Conservation (phyloP, 2,888 invertebrate species). For the Acrobeloides nanus region DNA sequence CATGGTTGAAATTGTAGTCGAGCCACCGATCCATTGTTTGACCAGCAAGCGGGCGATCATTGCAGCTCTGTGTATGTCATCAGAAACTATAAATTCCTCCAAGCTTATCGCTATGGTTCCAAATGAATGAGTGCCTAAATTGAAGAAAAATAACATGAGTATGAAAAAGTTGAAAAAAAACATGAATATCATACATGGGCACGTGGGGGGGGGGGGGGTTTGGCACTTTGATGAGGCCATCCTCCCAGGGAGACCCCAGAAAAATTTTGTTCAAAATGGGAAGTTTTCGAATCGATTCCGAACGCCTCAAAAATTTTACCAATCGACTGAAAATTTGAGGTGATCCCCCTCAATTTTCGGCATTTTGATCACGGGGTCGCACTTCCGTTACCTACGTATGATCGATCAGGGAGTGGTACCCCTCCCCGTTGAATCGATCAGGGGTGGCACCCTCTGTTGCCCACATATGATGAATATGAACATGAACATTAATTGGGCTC, state of each 20-base stretch:
- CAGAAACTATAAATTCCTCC: slow-evolving; percentile 20
- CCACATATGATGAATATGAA: too few species aligned
- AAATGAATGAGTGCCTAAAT: slow-evolving; percentile 26
- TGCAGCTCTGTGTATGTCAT: slow-evolving; percentile 25
- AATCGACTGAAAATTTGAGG: too few species aligned
- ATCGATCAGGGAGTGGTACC: too few species aligned
- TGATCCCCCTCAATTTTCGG: too few species aligned
- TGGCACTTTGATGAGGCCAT: not conserved
- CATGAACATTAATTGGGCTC: not conserved
- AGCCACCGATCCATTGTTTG: slow-evolving; percentile 29
- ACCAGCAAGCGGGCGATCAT: slow-evolving; percentile 24
- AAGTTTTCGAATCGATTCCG: not conserved
- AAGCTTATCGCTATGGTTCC: slow-evolving; percentile 19
- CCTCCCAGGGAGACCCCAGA: too few species aligned
- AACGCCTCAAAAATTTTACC: too few species aligned
- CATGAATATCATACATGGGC: slow-evolving; percentile 3
- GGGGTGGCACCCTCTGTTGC: too few species aligned
- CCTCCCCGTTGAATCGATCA: too few species aligned
- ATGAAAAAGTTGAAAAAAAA: slow-evolving; percentile 4
- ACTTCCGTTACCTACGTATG: too few species aligned
- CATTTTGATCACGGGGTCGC: too few species aligned
- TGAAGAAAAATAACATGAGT: slow-evolving; percentile 3
- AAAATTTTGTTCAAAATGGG: too few species aligned
- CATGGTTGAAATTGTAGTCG: slow-evolving; percentile 12
- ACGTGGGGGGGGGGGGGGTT: too few species aligned